Percentiles rank a stretch among this genome's conserved stretches.
These are phyloP conservation scores for Meiosimyza decipiens DNA, from an alignment of 2,888 invertebrate genomes.

Conservation along the genomic window DNA sequence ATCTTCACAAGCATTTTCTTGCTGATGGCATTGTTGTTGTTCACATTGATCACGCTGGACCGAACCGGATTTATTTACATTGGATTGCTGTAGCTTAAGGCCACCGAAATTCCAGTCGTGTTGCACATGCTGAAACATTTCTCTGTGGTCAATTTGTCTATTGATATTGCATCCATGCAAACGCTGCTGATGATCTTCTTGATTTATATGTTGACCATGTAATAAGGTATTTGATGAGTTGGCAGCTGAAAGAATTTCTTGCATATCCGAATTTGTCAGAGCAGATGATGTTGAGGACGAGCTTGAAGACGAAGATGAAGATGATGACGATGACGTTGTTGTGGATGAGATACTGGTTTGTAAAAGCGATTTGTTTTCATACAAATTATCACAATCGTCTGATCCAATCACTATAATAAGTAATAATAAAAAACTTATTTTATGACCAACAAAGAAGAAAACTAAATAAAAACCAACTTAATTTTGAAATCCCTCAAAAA, in stretches of 20 bases:
- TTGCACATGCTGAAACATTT: slow-evolving; percentile 64
- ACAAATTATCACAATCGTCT: slow-evolving; percentile 56
- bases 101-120: slow-evolving; percentile 66
- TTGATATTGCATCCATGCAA: slow-evolving; percentile 31
- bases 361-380: slow-evolving; percentile 48
- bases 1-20: not conserved
- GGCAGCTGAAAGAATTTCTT: slow-evolving; percentile 50
- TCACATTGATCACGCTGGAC: not conserved
- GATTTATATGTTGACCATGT: slow-evolving; percentile 41
- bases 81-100: slow-evolving; percentile 49
- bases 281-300: slow-evolving; percentile 54
- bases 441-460: not conserved
- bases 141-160: slow-evolving; percentile 38
- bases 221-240: slow-evolving; percentile 47
- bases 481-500: no score
- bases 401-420: slow-evolving; percentile 42
- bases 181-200: slow-evolving; percentile 23
- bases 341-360: slow-evolving; percentile 48
- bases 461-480: no score
- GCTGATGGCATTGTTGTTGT: slow-evolving; percentile 32
- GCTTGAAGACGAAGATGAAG: slow-evolving; percentile 54
- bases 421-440: not conserved
- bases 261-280: slow-evolving; percentile 49
- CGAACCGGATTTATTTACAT: slow-evolving; percentile 2
- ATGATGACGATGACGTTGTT: slow-evolving; percentile 50